Base-by-base conservation (phyloP, 2,797 vertebrate genomes). In the Melanotaenia maccullochi region DNA sequence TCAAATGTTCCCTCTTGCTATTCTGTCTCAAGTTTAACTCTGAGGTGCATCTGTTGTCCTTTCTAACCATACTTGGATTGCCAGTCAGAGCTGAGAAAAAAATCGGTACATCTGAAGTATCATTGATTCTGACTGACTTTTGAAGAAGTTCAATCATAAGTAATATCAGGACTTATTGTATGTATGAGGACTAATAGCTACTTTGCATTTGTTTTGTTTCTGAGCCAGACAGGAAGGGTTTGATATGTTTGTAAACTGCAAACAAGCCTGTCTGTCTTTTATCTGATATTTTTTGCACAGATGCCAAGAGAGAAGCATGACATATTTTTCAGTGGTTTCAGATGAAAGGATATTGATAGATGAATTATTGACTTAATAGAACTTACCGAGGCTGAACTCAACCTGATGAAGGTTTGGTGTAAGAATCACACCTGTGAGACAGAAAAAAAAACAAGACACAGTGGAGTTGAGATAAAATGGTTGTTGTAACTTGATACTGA, bases 381-480 rank as follows among this genome's bases (percentile, higher is more conserved):
- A 92, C 93, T 93, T 89, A 94, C 92, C 92, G 0, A 94, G 81
- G 76, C 90, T 91, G 81, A 94, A 89, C 73, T 94, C 92, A 85
- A 94, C 78, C 65, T 62, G 84, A 33, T 82, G 87, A 79, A 89
- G 75, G 77, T 77, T 93, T 40, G 88, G 85, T 47, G 78, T 84
- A 60, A 83, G 60, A 77, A 87, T 63, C 54, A 85, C 78, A 84
- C 90, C 91, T 93, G 77, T 70, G 54, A 81, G 61, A 81, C 36
- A 80, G 44, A 90, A 61, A 70, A 61, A 70, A 28, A 16, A 68
- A 24, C 60, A 24, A 75, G 25, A 65, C 3, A 60, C 32, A 67
- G 16, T 36, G 3, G 22, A 52, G 38, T 57, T 59, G 25, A 66
- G 59, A 59, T 57, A 44, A 44, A 44, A 14, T 44, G 5, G 5